phyloP scores from a whole-genome alignment of 1,140 invertebrate species.

The Pristionchus pacificus region DNA sequence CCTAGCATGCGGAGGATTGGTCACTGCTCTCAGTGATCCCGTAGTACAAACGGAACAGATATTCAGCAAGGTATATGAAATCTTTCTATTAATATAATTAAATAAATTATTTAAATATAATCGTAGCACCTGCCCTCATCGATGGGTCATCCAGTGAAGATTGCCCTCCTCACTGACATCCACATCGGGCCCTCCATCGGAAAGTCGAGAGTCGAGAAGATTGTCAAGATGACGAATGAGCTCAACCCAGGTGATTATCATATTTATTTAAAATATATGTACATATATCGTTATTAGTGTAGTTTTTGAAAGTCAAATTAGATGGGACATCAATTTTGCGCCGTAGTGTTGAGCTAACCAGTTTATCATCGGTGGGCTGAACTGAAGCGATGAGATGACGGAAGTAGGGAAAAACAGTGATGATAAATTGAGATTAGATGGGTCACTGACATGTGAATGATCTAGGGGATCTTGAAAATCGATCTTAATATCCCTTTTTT shows the following conservation, averaged over 20 bases:
- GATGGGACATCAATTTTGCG: too few relatives aligned
- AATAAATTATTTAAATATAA: background rate
- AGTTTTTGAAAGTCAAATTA: too few relatives aligned
- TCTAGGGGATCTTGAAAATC: too few relatives aligned
- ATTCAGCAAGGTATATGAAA: background rate
- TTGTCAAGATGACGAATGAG: conserved; percentile 27
- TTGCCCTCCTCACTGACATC: conserved; percentile 30
- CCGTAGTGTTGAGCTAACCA: too few relatives aligned
- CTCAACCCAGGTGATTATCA: conserved; percentile 26
- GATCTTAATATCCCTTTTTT: too few relatives aligned
- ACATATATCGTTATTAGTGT: too few relatives aligned
- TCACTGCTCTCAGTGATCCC: background rate
- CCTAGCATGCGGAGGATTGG: background rate
- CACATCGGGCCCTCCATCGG: conserved; percentile 35
- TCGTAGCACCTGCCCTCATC: conserved; percentile 5
- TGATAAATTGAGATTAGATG: conserved; percentile 8
- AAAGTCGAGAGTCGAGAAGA: conserved; percentile 18
- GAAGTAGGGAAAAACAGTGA: conserved; percentile 1
- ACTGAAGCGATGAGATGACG: too few relatives aligned
- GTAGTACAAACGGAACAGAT: background rate
- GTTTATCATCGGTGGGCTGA: too few relatives aligned
- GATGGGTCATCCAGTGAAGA: conserved; percentile 1
- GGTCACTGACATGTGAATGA: background rate
- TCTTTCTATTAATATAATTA: background rate
- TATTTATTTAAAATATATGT: too few relatives aligned